These are phyloP conservation scores for Actenoides hombroni DNA, from an alignment of 2,113 vertebrate species.

Conservation along the genomic window DNA sequence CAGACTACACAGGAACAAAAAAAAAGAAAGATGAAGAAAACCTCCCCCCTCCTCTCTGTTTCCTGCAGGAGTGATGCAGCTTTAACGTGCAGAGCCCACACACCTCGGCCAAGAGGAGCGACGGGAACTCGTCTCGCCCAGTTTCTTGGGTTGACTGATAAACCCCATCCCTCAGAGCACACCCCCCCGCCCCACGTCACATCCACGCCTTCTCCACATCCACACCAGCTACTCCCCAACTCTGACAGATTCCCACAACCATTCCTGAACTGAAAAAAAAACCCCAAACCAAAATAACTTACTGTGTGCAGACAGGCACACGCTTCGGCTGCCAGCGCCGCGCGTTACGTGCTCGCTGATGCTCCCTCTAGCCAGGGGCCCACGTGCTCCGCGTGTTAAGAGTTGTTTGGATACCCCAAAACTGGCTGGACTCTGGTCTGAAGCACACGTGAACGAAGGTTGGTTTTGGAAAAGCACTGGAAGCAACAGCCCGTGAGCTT, in stretches of 20 bases:
- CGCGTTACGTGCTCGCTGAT: fast-evolving
- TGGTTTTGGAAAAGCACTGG: background rate
- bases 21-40: background rate
- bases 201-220: background rate
- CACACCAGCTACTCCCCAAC: background rate
- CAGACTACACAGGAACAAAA: background rate
- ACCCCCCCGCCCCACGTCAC: background rate
- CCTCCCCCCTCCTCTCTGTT: background rate
- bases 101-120: background rate
- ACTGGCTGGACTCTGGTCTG: background rate
- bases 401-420: background rate
- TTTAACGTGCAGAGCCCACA: background rate
- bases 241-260: fast-evolving
- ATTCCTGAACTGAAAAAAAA: background rate
- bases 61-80: background rate
- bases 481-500: background rate
- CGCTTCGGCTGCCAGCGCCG: background rate
- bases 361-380: background rate
- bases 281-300: background rate
- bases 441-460: background rate
- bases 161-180: background rate
- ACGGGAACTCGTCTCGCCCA: fast-evolving
- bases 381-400: fast-evolving
- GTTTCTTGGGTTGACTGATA: fast-evolving
- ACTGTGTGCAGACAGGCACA: fast-evolving